Percentiles rank a stretch among this genome's conserved stretches.
Conservation (phyloP, 2,113 vertebrate genomes). For the Noctilio leporinus region DNA sequence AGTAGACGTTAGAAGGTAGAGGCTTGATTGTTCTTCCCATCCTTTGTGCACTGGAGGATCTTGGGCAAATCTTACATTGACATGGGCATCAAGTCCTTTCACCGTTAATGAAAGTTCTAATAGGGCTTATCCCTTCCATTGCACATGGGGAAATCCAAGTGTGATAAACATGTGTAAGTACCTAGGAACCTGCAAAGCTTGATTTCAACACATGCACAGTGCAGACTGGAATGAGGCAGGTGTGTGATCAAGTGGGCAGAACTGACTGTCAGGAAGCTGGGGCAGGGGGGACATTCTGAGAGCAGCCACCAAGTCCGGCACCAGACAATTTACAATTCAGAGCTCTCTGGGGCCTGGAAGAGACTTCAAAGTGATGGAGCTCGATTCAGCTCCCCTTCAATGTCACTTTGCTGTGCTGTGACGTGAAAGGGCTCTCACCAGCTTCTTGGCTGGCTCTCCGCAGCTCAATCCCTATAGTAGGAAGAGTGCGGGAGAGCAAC, state of each 20-base stretch:
- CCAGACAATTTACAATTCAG: not conserved
- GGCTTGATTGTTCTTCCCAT: not conserved
- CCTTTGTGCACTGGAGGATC: not conserved
- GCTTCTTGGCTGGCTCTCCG: not conserved
- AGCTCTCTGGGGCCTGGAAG: not conserved
- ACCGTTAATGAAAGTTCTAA: not conserved
- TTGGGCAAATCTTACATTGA: not conserved
- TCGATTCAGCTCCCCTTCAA: not conserved
- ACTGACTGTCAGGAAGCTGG: not conserved
- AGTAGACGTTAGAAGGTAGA: not conserved
- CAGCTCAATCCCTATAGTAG: not conserved
- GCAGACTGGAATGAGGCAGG: not conserved
- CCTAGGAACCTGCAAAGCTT: not conserved
- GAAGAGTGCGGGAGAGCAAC: not conserved
- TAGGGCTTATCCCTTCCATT: fast-evolving
- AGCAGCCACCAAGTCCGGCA: not conserved
- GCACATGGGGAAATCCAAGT: not conserved
- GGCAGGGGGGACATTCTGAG: not conserved
- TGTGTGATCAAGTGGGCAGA: not conserved
- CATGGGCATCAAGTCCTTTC: not conserved
- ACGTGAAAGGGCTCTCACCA: not conserved
- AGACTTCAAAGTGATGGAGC: slow-evolving; percentile 19
- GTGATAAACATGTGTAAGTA: not conserved
- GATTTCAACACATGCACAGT: not conserved
- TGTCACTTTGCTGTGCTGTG: not conserved